Percentiles rank a stretch among this genome's conserved stretches.
These are phyloP conservation scores for Bos indicus DNA, from an alignment of 2,113 vertebrate genomes.

Conservation along the genomic window DNA sequence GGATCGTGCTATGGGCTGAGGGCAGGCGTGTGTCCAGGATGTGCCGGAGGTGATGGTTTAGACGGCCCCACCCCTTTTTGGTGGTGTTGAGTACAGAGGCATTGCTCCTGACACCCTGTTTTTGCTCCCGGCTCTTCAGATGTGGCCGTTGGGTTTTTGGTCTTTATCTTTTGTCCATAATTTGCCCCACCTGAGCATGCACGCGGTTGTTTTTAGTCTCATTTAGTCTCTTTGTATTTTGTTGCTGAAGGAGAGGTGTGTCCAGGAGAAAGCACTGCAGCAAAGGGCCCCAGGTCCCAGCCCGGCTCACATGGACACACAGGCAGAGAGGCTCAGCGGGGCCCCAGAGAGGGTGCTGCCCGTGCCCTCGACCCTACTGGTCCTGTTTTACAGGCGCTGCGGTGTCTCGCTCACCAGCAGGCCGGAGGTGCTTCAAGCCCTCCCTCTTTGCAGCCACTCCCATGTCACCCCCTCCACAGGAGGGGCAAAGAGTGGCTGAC, in stretches of 20 bases:
- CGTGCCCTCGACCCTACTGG: rapidly evolving
- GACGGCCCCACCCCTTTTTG: background rate
- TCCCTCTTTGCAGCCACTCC: background rate
- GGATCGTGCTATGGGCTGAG: background rate
- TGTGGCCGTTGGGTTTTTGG: background rate
- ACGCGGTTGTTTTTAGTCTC: background rate
- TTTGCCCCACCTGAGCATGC: background rate
- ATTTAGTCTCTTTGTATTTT: background rate
- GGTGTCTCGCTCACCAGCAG: background rate
- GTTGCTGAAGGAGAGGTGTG: background rate
- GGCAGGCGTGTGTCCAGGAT: background rate
- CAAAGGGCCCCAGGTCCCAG: background rate
- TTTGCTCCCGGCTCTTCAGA: background rate
- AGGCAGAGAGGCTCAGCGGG: rapidly evolving
- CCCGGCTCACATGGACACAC: background rate
- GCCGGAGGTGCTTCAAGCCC: background rate
- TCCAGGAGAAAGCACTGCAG: background rate
- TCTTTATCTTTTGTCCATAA: background rate
- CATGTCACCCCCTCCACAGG: rapidly evolving
- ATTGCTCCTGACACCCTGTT: background rate
- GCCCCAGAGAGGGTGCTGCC: background rate
- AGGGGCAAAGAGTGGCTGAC: background rate
- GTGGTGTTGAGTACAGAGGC: background rate
- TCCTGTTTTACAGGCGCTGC: rapidly evolving
- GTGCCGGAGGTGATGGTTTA: background rate